These are phyloP conservation scores for Tetrax tetrax DNA, from an alignment of 2,113 vertebrate species.

Conservation along the genomic window DNA sequence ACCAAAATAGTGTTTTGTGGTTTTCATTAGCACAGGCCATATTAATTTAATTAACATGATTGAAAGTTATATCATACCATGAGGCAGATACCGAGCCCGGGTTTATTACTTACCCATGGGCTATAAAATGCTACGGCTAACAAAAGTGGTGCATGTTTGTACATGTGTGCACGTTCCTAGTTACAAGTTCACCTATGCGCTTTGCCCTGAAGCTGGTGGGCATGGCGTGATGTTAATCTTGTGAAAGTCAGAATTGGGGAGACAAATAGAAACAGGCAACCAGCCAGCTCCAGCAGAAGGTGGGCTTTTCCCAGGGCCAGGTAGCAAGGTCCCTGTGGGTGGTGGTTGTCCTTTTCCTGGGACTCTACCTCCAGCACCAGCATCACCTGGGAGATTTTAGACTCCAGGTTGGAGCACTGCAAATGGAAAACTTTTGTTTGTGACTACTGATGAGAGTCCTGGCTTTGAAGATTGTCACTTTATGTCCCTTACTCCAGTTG, in stretches of 20 bases:
- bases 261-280: not conserved
- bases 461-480: not conserved
- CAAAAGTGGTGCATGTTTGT: not conserved
- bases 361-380: not conserved
- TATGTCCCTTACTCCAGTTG: not conserved
- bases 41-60: conserved; percentile 78
- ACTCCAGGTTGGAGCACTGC: not conserved
- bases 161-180: not conserved
- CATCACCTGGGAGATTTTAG: not conserved
- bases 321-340: fast-evolving
- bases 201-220: not conserved
- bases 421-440: not conserved
- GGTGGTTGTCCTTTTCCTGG: not conserved
- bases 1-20: conserved; percentile 67
- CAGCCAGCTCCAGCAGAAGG: not conserved
- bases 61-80: conserved; percentile 49
- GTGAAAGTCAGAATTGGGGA: not conserved
- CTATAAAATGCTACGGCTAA: conserved; percentile 27
- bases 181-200: not conserved
- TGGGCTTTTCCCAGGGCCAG: not conserved
- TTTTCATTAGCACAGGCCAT: conserved; percentile 69
- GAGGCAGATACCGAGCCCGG: not conserved
- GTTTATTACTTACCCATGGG: conserved; percentile 42
- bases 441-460: fast-evolving
- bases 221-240: not conserved